phyloP scores from a whole-genome alignment of 2,888 invertebrate genomes.

The Ametastegia equiseti region DNA sequence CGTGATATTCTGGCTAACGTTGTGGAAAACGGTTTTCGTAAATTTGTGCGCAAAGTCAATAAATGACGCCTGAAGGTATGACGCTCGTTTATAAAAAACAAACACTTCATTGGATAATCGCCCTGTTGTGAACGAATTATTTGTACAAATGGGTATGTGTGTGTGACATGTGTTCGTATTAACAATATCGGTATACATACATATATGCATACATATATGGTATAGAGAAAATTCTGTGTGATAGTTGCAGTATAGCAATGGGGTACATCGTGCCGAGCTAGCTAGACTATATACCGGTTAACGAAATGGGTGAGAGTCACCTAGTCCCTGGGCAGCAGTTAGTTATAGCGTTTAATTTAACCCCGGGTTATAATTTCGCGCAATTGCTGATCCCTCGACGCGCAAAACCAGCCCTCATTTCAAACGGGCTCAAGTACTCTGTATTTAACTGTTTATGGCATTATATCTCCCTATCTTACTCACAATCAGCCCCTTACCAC shows the following conservation, averaged over 20 bases:
- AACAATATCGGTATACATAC: not conserved
- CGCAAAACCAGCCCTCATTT: slow-evolving; percentile 57
- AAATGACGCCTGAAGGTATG: slow-evolving; percentile 7
- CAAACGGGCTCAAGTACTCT: not conserved
- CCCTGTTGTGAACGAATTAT: slow-evolving; percentile 49
- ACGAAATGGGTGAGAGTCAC: slow-evolving; percentile 10
- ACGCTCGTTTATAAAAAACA: too few relatives aligned
- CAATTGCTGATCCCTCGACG: slow-evolving; percentile 64
- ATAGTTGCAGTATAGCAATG: too few relatives aligned
- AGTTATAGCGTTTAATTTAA: slow-evolving; percentile 47
- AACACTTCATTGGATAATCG: not conserved
- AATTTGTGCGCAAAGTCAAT: slow-evolving; percentile 1
- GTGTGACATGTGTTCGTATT: not conserved
- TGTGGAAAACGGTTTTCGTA: not conserved
- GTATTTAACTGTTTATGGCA: slow-evolving; percentile 33
- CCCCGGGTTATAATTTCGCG: slow-evolving; percentile 54
- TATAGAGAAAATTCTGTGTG: not conserved
- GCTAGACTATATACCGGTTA: not conserved
- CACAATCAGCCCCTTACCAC: not conserved
- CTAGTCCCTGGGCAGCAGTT: slow-evolving; percentile 39
- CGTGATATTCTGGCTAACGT: not conserved
- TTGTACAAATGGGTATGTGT: slow-evolving; percentile 60
- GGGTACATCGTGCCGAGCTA: slow-evolving; percentile 16
- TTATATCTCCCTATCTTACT: not conserved
- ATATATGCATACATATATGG: not conserved